Percentiles rank a stretch among this genome's conserved stretches.
Conservation (phyloP, 2,797 vertebrate genomes). For the Pempheris klunzingeri region DNA sequence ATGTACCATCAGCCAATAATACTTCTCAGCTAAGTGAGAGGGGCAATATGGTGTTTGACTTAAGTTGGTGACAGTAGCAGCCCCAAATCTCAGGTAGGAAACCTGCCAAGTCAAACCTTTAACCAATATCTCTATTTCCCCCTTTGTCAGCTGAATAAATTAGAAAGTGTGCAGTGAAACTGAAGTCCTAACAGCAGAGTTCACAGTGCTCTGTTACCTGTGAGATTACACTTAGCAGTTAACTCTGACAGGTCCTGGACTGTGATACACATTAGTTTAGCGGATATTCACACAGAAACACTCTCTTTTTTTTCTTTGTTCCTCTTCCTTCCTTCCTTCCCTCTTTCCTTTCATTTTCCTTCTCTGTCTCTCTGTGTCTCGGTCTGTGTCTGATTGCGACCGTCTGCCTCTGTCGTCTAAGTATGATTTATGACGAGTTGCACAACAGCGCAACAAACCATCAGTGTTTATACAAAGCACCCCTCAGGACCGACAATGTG, state of each 20-base stretch:
- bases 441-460: constrained; percentile 70
- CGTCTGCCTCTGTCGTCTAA: constrained; percentile 59
- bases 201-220: constrained; percentile 59
- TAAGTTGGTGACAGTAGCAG: constrained; percentile 63
- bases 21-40: constrained; percentile 33
- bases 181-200: constrained; percentile 60
- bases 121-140: constrained; percentile 56
- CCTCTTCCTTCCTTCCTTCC: neutral
- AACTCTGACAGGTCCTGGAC: constrained; percentile 59
- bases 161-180: constrained; percentile 65
- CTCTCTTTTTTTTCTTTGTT: constrained; percentile 1
- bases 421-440: constrained; percentile 70
- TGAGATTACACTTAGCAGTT: constrained; percentile 62
- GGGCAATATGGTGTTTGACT: constrained; percentile 64
- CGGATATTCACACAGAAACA: constrained; percentile 50
- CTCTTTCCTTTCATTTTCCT: constrained; percentile 15
- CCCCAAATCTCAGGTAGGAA: constrained; percentile 50
- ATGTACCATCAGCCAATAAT: constrained; percentile 42
- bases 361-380: constrained; percentile 3
- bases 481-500: constrained; percentile 73
- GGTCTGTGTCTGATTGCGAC: constrained; percentile 54
- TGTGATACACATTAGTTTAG: constrained; percentile 52
- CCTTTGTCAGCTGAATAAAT: constrained; percentile 69
- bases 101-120: constrained; percentile 56
- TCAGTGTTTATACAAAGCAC: constrained; percentile 74